These are phyloP conservation scores for Myotis yumanensis DNA, from an alignment of 2,113 vertebrate genomes.

Conservation along the genomic window DNA sequence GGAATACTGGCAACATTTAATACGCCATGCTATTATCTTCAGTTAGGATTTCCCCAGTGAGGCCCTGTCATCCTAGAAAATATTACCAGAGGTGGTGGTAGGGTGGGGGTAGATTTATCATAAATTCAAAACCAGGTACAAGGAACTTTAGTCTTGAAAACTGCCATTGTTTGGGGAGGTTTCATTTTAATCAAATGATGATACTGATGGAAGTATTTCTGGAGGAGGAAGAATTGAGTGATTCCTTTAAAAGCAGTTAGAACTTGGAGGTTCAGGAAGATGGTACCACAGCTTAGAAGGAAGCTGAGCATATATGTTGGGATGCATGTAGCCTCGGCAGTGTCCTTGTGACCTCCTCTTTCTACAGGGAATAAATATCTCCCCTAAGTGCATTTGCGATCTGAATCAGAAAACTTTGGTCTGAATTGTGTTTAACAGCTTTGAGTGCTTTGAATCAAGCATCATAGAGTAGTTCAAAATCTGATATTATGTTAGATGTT, in stretches of 20 bases:
- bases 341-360: not conserved
- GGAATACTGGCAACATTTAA: conserved; percentile 61
- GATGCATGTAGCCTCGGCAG: not conserved
- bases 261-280: conserved; percentile 32
- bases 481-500: not conserved
- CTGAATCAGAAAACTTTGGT: not conserved
- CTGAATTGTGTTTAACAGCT: not conserved
- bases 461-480: not conserved
- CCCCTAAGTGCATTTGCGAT: not conserved
- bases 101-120: not conserved
- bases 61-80: conserved; percentile 4
- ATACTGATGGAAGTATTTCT: not conserved
- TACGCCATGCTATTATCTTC: conserved; percentile 35
- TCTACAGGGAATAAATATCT: not conserved
- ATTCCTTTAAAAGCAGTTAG: conserved; percentile 24
- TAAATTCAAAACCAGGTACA: conserved; percentile 34
- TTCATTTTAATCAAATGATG: conserved; percentile 27
- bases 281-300: not conserved
- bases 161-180: not conserved
- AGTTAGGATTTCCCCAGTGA: conserved; percentile 54
- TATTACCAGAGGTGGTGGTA: not conserved
- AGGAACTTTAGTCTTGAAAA: conserved; percentile 28
- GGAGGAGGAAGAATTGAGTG: not conserved
- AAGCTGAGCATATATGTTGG: not conserved
- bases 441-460: not conserved